Evolutionary conservation across 2,113 vertebrate genomes (phyloP).

Genomic region (Calonectris borealis): DNA sequence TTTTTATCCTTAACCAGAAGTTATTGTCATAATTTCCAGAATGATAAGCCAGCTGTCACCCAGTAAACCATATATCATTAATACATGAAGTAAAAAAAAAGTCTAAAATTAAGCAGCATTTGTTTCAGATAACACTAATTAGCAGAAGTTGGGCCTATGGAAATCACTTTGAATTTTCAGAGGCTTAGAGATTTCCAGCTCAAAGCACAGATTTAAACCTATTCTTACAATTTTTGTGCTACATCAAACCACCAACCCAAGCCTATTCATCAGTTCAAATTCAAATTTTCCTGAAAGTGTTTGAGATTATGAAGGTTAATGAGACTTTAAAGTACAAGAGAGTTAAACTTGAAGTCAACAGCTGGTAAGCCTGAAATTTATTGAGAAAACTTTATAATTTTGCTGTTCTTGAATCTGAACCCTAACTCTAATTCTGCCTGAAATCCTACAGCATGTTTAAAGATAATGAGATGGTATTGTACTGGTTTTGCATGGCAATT

Average conservation of each 20-base stretch:
- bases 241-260: not conserved
- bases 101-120: not conserved
- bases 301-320: not conserved
- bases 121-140: not conserved
- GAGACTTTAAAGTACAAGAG: not conserved
- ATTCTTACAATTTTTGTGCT: not conserved
- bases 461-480: not conserved
- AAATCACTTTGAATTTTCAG: not conserved
- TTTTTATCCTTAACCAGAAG: slow-evolving; percentile 23
- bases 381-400: not conserved
- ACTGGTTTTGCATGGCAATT: not conserved
- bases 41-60: not conserved
- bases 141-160: not conserved
- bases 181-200: not conserved
- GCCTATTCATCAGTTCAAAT: not conserved
- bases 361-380: not conserved
- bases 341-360: not conserved
- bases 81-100: not conserved
- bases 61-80: not conserved
- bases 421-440: not conserved
- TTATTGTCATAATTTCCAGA: not conserved
- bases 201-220: not conserved
- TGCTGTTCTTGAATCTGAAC: not conserved
- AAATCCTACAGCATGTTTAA: not conserved
- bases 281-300: not conserved